Conservation (phyloP, 92 coral and sea anemone genomes). For the Isaurus tuberculatus region DNA sequence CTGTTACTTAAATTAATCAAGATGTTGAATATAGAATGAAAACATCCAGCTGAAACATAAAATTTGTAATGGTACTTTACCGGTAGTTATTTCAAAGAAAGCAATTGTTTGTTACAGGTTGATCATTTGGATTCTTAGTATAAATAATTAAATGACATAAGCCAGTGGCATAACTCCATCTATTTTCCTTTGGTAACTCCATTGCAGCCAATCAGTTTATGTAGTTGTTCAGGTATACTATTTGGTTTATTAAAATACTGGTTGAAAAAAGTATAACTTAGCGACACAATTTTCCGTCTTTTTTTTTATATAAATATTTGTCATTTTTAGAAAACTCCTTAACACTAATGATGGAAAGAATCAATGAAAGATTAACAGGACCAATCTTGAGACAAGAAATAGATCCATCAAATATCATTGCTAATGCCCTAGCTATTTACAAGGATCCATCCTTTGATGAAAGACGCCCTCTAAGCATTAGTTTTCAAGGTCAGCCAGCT, state of each 20-base stretch:
- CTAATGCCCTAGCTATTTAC: constrained; percentile 43
- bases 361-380: constrained; percentile 26
- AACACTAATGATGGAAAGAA: constrained; percentile 1
- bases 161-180: too few species aligned
- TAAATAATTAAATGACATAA: too few species aligned
- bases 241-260: background rate
- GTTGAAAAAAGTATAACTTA: background rate
- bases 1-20: too few species aligned
- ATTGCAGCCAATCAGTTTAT: too few species aligned
- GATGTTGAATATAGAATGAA: too few species aligned
- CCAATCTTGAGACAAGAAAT: background rate
- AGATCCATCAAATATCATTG: constrained; percentile 23
- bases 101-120: too few species aligned
- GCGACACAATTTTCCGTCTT: background rate
- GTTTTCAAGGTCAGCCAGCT: constrained; percentile 41
- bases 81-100: too few species aligned
- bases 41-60: too few species aligned
- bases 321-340: background rate
- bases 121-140: too few species aligned
- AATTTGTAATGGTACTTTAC: too few species aligned
- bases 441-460: constrained; percentile 42
- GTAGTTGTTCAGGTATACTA: background rate
- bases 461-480: constrained; percentile 33
- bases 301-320: background rate
- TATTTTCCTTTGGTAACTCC: too few species aligned